These are phyloP conservation scores for Hofmannophila pseudospretella DNA, from an alignment of 2,888 invertebrate species.

Conservation along the genomic window DNA sequence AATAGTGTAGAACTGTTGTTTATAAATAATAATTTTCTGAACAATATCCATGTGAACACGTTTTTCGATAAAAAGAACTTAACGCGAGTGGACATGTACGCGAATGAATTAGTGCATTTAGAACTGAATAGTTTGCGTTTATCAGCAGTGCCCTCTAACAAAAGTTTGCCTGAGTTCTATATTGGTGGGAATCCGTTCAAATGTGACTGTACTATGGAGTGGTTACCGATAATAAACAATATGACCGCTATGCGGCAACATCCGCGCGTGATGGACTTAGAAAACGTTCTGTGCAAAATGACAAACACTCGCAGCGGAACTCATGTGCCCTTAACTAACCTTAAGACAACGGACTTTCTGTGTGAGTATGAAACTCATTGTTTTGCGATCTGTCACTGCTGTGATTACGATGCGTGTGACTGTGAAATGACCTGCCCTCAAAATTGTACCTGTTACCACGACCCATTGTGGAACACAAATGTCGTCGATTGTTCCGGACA, in stretches of 20 bases:
- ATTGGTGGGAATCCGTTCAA: conserved; percentile 95
- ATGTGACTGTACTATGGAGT: conserved; percentile 97
- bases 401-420: conserved; percentile 97
- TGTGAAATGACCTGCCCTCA: conserved; percentile 97
- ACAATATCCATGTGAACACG: conserved; percentile 88
- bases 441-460: conserved; percentile 96
- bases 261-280: conserved; percentile 92
- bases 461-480: conserved; percentile 95
- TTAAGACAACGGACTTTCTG: conserved; percentile 90
- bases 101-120: conserved; percentile 89
- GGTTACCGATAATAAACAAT: conserved; percentile 93
- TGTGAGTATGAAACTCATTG: conserved; percentile 96
- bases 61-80: conserved; percentile 91
- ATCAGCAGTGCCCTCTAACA: conserved; percentile 84
- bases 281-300: conserved; percentile 92
- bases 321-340: conserved; percentile 85
- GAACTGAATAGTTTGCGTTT: conserved; percentile 89
- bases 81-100: conserved; percentile 93
- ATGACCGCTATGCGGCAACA: conserved; percentile 89
- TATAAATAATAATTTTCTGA: conserved; percentile 93
- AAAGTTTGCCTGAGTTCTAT: conserved; percentile 91
- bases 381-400: conserved; percentile 96
- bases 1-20: conserved; percentile 92
- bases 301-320: conserved; percentile 89
- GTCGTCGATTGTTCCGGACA: conserved; percentile 94